phyloP scores from a whole-genome alignment of 1,140 invertebrate species.

The Calephelis nemesis region DNA sequence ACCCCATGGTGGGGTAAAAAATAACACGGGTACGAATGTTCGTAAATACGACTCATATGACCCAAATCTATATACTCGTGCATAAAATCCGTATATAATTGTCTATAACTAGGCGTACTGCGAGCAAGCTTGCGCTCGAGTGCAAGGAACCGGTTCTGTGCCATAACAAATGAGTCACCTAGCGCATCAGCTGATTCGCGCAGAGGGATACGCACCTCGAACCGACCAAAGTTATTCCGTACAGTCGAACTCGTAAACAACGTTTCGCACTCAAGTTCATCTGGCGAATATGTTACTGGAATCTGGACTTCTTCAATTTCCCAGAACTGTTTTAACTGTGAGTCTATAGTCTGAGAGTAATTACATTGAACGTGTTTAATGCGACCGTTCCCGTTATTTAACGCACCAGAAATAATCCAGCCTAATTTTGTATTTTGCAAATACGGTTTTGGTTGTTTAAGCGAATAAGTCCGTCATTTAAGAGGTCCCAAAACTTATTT shows the following conservation, averaged over 20 bases:
- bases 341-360: no score
- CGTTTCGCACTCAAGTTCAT: conserved; percentile 32
- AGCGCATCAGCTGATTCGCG: conserved; percentile 30
- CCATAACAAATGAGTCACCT: conserved; percentile 34
- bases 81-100: conserved; percentile 41
- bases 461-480: conserved; percentile 22
- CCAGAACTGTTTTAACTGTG: conserved; percentile 33
- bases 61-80: conserved; percentile 34
- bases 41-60: conserved; percentile 37
- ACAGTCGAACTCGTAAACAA: conserved; percentile 27
- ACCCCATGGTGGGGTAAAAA: conserved; percentile 33
- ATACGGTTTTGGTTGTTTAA: conserved; percentile 31
- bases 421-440: conserved; percentile 33
- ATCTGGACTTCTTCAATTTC: conserved; percentile 34
- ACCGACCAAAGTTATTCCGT: conserved; percentile 31
- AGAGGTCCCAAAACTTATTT: conserved; percentile 34
- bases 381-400: neutral
- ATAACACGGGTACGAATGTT: conserved; percentile 13
- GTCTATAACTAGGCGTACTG: conserved; percentile 28
- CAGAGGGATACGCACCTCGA: conserved; percentile 23
- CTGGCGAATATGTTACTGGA: conserved; percentile 10
- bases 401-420: conserved; percentile 29
- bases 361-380: no score
- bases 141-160: conserved; percentile 31
- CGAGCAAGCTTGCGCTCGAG: conserved; percentile 41